Evolutionary conservation across 2,888 invertebrate genomes (phyloP), one percentile per base, ranked within the genome.

Genomic region (Galerucella nymphaeae): DNA sequence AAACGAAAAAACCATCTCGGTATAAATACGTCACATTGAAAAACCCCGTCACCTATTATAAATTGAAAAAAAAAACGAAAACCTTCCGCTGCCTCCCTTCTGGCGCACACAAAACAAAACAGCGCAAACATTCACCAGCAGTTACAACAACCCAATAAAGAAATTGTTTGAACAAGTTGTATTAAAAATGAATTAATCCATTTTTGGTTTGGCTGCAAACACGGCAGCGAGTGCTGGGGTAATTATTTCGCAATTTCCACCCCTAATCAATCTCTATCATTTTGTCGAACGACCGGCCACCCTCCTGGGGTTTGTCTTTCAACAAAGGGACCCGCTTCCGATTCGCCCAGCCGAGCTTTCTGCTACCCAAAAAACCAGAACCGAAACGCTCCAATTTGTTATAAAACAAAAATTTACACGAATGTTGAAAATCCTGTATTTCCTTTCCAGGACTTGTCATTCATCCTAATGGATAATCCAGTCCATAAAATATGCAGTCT

Each of bases 151-250:
- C 67, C 67, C 67, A 64, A 71, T 66, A 71, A 84, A 84, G 84
- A 83, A 82, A 81, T 79, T 84, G 85, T 85, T 85, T 85, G 83
- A 82, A 83, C 84, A 84, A 84, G 83, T 84, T 83, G 79, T 82
- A 86, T 86, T 85, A 86, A 86, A 86, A 86, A 86, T 86, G 85
- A 84, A 86, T 86, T 86, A 86, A 86, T 86, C 85, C 86, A 86
- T 86, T 86, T 86, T 86, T 85, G 84, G 83, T 80, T 74, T 80
- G 79, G 77, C 80, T 76, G 84, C 84, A 84, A 84, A 84, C 85
- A 83, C 73, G 77, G 64, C 68, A 80, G 81, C 81, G 83, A 83
- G 83, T 82, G 83, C 78, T 68, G 76, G 83, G 83, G 86, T 85
- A 87, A 86, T 87, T 86, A 86, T 87, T 86, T 86, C 80, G 78